Conservation (phyloP, 2,888 invertebrate genomes). For the Gonocerus acuteangulatus region DNA sequence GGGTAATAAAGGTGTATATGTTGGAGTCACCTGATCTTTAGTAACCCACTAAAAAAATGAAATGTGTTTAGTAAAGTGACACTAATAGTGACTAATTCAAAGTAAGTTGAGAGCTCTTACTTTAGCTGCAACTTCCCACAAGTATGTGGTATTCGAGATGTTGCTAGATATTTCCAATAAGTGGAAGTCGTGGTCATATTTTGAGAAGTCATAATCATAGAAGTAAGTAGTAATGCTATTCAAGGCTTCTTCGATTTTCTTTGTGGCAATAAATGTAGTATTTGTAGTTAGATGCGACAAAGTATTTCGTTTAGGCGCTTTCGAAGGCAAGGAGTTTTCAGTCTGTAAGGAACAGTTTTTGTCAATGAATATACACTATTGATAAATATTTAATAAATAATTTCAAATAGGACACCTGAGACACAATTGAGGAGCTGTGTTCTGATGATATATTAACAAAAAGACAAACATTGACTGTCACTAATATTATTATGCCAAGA, state of each 20-base stretch:
- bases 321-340: neutral
- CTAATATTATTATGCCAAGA: slow-evolving; percentile 10
- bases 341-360: slow-evolving; percentile 6
- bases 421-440: neutral
- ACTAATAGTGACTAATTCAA: no score
- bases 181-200: slow-evolving; percentile 19
- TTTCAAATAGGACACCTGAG: no score
- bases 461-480: slow-evolving; percentile 4
- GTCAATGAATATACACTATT: no score
- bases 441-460: slow-evolving; percentile 1
- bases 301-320: neutral
- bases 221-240: slow-evolving; percentile 7
- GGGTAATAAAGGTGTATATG: slow-evolving; percentile 49
- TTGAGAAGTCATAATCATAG: slow-evolving; percentile 3
- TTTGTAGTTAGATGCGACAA: slow-evolving; percentile 8
- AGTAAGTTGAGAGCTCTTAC: no score
- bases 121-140: slow-evolving; percentile 30
- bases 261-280: slow-evolving; percentile 32
- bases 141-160: neutral
- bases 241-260: slow-evolving; percentile 29
- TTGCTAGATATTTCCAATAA: slow-evolving; percentile 9
- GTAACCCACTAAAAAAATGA: slow-evolving; percentile 42
- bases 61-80: neutral
- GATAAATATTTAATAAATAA: no score
- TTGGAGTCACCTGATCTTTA: slow-evolving; percentile 43